Conservation (phyloP, 2,888 invertebrate genomes). For the Drosophila helvetica region DNA sequence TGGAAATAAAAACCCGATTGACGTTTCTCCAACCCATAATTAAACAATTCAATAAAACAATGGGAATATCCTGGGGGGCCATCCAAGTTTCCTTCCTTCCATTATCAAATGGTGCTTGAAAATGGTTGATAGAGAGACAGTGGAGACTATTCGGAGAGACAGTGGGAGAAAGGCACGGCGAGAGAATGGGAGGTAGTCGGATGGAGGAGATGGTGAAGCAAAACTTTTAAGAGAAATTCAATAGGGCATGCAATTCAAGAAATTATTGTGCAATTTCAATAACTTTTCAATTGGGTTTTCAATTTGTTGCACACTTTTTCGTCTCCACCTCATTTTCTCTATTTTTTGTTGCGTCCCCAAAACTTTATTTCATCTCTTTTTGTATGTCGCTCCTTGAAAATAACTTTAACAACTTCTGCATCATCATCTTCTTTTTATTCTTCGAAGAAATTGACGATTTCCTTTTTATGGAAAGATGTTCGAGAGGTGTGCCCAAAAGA, state of each 20-base stretch:
- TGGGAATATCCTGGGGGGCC: constrained; percentile 31
- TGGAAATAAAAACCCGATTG: constrained; percentile 50
- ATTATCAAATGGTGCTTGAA: constrained; percentile 48
- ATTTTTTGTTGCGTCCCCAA: constrained; percentile 8
- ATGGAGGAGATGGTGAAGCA: constrained; percentile 15
- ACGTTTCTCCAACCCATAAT: constrained; percentile 56
- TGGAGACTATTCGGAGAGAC: not conserved
- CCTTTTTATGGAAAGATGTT: constrained; percentile 17
- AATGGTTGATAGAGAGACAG: constrained; percentile 14
- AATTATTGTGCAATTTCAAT: constrained; percentile 80
- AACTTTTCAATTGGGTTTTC: constrained; percentile 79
- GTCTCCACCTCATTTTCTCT: constrained; percentile 22
- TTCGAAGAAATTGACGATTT: constrained; percentile 53
- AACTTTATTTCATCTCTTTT: constrained; percentile 66
- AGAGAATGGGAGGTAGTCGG: constrained; percentile 22
- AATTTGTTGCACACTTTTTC: constrained; percentile 68
- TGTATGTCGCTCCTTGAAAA: constrained; percentile 22
- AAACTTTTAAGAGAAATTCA: constrained; percentile 73
- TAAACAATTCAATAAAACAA: constrained; percentile 55
- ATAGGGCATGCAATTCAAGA: constrained; percentile 78
- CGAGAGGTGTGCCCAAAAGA: constrained; percentile 29
- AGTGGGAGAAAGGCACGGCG: not conserved
- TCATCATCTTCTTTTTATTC: not conserved
- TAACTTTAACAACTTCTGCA: constrained; percentile 39
- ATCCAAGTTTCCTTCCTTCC: constrained; percentile 26